phyloP scores from a whole-genome alignment of 1,140 invertebrate species.

The Diabrotica undecimpunctata region DNA sequence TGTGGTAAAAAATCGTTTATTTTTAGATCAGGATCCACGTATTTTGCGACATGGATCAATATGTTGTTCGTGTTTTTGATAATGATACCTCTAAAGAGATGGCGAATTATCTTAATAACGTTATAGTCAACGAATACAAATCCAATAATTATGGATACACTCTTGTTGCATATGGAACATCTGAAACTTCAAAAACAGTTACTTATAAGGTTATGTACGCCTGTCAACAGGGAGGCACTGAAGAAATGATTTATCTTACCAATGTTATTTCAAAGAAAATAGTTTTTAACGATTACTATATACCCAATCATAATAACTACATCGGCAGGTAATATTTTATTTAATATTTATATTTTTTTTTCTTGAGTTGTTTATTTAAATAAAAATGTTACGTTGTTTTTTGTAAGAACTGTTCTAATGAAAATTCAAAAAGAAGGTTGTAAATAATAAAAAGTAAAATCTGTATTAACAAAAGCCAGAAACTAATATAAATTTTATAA shows the following conservation, averaged over 20 bases:
- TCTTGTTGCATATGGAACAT: conserved; percentile 44
- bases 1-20: too few relatives aligned
- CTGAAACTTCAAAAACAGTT: conserved; percentile 24
- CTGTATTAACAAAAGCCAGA: too few relatives aligned
- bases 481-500: too few relatives aligned
- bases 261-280: neutral
- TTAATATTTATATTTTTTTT: too few relatives aligned
- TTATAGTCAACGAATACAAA: conserved; percentile 30
- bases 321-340: conserved; percentile 15
- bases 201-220: conserved; percentile 39
- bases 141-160: conserved; percentile 41
- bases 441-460: too few relatives aligned
- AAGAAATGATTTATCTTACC: conserved; percentile 11
- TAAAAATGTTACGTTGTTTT: too few relatives aligned
- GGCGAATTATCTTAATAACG: conserved; percentile 32
- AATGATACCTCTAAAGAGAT: conserved; percentile 43
- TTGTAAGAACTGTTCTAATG: too few relatives aligned
- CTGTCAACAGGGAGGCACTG: conserved; percentile 5
- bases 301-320: conserved; percentile 18
- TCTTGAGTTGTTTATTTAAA: too few relatives aligned
- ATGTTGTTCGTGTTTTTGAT: conserved; percentile 41
- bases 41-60: conserved; percentile 34
- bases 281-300: conserved; percentile 20
- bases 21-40: conserved; percentile 34
- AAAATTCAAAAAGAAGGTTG: too few relatives aligned